Base-by-base conservation (phyloP, 2,797 vertebrate genomes). In the Phaenicophaeus curvirostris region DNA sequence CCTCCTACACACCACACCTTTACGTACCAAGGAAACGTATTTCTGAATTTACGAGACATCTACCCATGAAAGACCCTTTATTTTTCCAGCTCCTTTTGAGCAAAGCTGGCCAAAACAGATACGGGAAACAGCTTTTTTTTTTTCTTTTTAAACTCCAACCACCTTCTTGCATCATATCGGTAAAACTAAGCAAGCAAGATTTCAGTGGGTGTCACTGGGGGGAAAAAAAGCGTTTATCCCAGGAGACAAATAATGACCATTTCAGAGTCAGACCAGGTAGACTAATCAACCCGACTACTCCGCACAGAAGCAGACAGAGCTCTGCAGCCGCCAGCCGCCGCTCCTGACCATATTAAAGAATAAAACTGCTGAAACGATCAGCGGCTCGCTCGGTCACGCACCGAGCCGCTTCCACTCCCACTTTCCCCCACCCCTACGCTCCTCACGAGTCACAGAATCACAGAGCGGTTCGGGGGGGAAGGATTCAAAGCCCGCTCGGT, bases 21-120 rank as follows among this genome's bases (percentile, higher is more conserved):
- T 13, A 24, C 7, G 71, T 15, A 63, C 35, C 51, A 55, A 3
- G 2, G 66, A 72, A 68, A 50, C 0, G 0, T 2, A 35, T 12
- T 82, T 76, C 39, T 58, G 42, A 31, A 33, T 50, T 39, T n/a
- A 4, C 14, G 15, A 67, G 39, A 44, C 53, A 33, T 4, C 30
- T 25, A 63, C 5, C 12, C 72, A 31, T 27, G 10, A 21, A 63
- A 87, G 25, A 18, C 8, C 10, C 27, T 78, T 31, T 13, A 37
- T 41, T 72, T 63, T 63, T 79, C 19, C 53, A 63, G 39, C 14
- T 19, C 5, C 16, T 93, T 87, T 62, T 31, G 33, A 67, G 46
- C 44, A 83, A 94, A 85, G 2, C 27, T 37, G 30, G 35, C 12
- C 35, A 48, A 89, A 77, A 83, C 11, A 46, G 6, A 35, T 9